Evolutionary conservation across 2,797 vertebrate genomes (phyloP), one percentile per base, ranked within the genome.

Genomic region (Macropodus opercularis): DNA sequence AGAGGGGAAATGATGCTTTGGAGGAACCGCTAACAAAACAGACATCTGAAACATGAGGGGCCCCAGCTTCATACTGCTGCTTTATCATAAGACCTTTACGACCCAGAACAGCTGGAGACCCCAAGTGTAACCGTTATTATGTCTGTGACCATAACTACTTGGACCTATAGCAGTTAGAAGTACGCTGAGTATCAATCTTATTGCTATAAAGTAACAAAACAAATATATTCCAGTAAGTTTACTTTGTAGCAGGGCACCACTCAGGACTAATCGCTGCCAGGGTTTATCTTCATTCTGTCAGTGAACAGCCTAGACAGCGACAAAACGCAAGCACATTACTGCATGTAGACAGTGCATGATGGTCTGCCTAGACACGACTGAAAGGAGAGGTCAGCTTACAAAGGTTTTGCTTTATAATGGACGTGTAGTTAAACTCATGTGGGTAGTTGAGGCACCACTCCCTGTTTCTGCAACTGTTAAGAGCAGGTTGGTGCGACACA

Each of bases 391-490:
- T 35, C 2, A 24, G 7, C n/a, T 41, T 27, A 27, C 17, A 1
- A 23, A 22, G 19, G 46, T 18, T 51, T 54, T 26, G 46, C 70
- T 46, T 17, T 32, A 35, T 17, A 36, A 35, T 23, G 26, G 12
- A 56, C 51, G 56, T 40, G 27, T 62, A 67, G 59, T 62, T 54
- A 46, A 59, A 56, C 26, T 54, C 27, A 32, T 55, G 36, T 52
- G 18, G 43, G 21, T 24, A 29, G 31, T 50, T 59, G 54, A 53
- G 63, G 49, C 39, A 56, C 68, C 76, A 80, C 72, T 67, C 62
- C 67, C 79, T 24, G 10, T 35, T 6, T 36, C 32, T 53, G 36
- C 52, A 47, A 44, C 1, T 55, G 59, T 47, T 48, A 1, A 35
- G 5, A 53, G 27, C 47, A 23, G 44, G 56, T 47, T 50, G 51